phyloP scores from a whole-genome alignment of 2,888 invertebrate species.

The Sarcophaga caerulescens region DNA sequence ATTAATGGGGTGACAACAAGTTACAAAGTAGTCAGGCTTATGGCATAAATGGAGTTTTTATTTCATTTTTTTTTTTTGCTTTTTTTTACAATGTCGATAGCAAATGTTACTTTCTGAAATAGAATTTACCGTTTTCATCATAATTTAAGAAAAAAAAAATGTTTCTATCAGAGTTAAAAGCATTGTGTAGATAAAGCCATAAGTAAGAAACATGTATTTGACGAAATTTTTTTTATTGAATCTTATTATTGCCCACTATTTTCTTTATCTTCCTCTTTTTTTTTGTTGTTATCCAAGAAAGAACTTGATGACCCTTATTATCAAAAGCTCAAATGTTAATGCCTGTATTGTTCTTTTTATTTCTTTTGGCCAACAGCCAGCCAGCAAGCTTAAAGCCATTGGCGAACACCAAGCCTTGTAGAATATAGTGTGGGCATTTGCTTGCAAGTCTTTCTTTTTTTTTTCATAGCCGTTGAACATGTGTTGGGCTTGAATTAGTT shows the following conservation, averaged over 20 bases:
- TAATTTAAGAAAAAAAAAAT: constrained; percentile 11
- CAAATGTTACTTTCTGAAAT: background rate
- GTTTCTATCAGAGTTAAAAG: background rate
- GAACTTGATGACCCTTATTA: constrained; percentile 61
- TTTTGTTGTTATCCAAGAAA: background rate
- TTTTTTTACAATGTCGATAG: background rate
- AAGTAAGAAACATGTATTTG: constrained; percentile 6
- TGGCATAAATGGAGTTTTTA: constrained; percentile 37
- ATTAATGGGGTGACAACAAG: constrained; percentile 52
- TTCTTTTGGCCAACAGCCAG: background rate
- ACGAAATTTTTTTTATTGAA: background rate
- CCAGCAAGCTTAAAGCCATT: background rate
- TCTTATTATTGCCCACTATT: constrained; percentile 20
- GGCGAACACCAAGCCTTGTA: background rate
- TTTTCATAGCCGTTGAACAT: constrained; percentile 8
- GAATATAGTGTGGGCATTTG: background rate
- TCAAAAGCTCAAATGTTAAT: constrained; percentile 67
- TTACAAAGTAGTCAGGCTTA: constrained; percentile 34
- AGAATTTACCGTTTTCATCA: constrained; percentile 41
- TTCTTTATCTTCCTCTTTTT: constrained; percentile 4
- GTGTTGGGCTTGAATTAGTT: constrained; percentile 43
- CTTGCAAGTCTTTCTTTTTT: background rate
- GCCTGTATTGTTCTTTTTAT: constrained; percentile 26
- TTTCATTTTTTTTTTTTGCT: background rate
- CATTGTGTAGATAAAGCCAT: background rate